Base-by-base conservation (phyloP, 2,113 vertebrate species). In the Chaetops frenatus region DNA sequence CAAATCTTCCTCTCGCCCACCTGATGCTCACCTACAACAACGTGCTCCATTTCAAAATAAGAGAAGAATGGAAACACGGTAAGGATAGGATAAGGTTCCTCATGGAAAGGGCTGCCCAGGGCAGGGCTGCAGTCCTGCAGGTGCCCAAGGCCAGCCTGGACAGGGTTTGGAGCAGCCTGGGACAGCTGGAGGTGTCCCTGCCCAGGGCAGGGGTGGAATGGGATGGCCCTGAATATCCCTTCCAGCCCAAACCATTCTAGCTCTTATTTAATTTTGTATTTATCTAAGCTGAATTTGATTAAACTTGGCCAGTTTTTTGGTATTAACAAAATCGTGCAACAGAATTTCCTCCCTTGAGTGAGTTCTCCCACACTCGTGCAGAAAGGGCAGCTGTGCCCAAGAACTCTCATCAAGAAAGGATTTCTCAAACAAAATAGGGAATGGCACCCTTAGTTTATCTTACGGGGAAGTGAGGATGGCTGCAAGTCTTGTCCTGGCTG, bases 31-130 rank as follows among this genome's bases (percentile, higher is more conserved):
- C 45, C 85, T 69, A 15, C 69, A 48, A 16, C 78, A 78, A 13
- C 1, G 2, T 1, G 6, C 24, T 23, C 0, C 9, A 5, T 33
- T 56, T 16, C 47, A n/a, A 11, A 79, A 20, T 1, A 13, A 38
- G 31, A 57, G 40, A 62, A n/a, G 19, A 42, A 14, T 3, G 62
- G 24, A 5, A 69, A 6, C 17, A 8, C 2, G 40, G 21, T 1
- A 4, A 14, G 35, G 31, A 7, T 0, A 27, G 74, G 65, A 2
- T 2, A 25, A 17, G n/a, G 4, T 40, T 35, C 42, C 33, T n/a
- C 16, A 2, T 48, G 57, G 73, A 2, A 35, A 62, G 40, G 47
- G 45, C 21, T 72, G 50, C 17, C 85, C 60, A 48, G 51, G 60
- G 61, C 71, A 76, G 31, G 44, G 44, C 61, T 67, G 83, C 33